Evolutionary conservation across 2,113 vertebrate species (phyloP).

Genomic region (Sceloporus tristichus): DNA sequence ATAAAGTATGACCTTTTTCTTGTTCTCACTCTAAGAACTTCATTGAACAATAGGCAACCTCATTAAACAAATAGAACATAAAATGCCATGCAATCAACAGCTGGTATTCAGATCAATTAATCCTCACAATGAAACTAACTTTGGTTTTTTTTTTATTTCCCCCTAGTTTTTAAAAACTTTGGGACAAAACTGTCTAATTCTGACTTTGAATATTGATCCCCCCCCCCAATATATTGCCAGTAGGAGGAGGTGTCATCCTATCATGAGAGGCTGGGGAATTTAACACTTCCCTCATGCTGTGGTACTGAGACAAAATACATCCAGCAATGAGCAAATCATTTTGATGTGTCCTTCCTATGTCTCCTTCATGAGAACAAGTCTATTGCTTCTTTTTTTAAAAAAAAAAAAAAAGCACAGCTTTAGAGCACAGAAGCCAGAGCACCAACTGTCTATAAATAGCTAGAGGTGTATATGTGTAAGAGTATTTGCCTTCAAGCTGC

Average conservation of each 20-base stretch:
- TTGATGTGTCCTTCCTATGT: neutral
- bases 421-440: neutral
- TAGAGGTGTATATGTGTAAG: no score
- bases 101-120: constrained; percentile 1
- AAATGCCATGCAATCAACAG: neutral
- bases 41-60: constrained; percentile 50
- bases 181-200: neutral
- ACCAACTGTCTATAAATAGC: no score
- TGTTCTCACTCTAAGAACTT: constrained; percentile 35
- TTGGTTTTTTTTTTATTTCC: neutral
- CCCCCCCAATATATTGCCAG: neutral
- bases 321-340: neutral
- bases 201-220: neutral
- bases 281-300: neutral
- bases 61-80: constrained; percentile 39
- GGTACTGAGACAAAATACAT: neutral
- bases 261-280: neutral
- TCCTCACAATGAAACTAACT: neutral
- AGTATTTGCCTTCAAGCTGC: no score
- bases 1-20: constrained; percentile 69
- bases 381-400: neutral
- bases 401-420: neutral
- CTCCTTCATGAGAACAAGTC: neutral
- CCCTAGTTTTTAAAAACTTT: neutral
- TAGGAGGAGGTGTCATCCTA: neutral